phyloP scores from a whole-genome alignment of 2,113 vertebrate species.

The Xyliphius kryptos region DNA sequence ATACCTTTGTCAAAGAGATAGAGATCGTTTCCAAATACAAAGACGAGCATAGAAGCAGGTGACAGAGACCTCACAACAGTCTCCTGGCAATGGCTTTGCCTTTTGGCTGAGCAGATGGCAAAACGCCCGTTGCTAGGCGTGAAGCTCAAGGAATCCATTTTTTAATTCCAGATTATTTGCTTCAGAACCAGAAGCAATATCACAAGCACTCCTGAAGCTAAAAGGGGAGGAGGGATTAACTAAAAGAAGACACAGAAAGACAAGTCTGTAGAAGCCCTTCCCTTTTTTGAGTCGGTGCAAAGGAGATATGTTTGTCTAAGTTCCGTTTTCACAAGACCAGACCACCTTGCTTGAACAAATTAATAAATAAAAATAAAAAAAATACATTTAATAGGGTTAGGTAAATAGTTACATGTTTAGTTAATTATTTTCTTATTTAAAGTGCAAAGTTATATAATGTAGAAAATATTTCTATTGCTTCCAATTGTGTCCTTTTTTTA shows the following conservation, averaged over 20 bases:
- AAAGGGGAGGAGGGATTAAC: conserved; percentile 60
- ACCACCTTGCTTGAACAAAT: neutral
- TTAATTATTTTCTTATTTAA: no score
- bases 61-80: no score
- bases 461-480: no score
- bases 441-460: no score
- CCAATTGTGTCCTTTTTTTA: no score
- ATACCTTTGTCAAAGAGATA: no score
- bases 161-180: conserved; percentile 96
- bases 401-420: no score
- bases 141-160: conserved; percentile 84
- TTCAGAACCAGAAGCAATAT: conserved; percentile 80
- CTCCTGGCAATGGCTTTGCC: no score
- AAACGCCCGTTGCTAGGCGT: conserved; percentile 90
- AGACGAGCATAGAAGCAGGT: no score
- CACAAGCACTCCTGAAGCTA: conserved; percentile 77
- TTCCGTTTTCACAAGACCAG: conserved; percentile 9
- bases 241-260: conserved; percentile 40
- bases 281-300: neutral
- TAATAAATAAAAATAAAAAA: no score
- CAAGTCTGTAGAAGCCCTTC: conserved; percentile 15
- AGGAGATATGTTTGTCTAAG: conserved; percentile 47
- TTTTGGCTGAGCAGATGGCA: conserved; percentile 77
- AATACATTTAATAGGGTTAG: no score
- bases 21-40: no score